Base-by-base conservation (phyloP, 2,888 invertebrate species). In the Plagodis pulveraria region DNA sequence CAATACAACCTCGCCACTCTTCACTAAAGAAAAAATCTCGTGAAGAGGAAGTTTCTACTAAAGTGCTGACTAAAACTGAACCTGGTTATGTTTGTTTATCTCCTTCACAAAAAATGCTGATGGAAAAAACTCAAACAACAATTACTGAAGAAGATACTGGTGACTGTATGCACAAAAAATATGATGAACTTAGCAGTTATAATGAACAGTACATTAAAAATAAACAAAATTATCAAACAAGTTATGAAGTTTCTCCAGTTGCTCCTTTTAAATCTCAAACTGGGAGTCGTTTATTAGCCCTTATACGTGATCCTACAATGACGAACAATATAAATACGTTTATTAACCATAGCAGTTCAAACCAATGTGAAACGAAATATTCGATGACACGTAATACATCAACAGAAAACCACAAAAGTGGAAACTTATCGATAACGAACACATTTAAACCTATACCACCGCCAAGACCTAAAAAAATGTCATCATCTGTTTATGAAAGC, bases 161-260 rank as follows among this genome's bases (percentile, higher is more conserved):
- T 72, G 94, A 94, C 67, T 88, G 96, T 72, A 93, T 95, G 69
- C 96, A 96, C 72, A 93, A 92, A 67, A 96, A 96, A 76, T 95
- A 94, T 80, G 80, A 95, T n/a, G 94, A 95, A 70, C 91, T 95
- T 44, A 93, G 94, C 65, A 94, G 94, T 8, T 69, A 71, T 72
- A 93, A 93, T 69, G 94, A 94, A 69, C 72, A 73, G 36, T 72
- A 67, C 50, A 71, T 67, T 50, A 76, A 76, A 51, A 66, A 74
- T 36, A 73, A 65, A 36, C 68, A 69, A 48, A 66, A 66, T 40
- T 63, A 71, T 45, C 68, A 69, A 62, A 67, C 67, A 44, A 67
- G 70, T 11, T 35, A 45, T 1, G 66, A 77, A 38, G 70, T 70
- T 51, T 62, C 80, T 35, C 77, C 82, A 11, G 74, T 79, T 45